Percentiles rank a stretch among this genome's conserved stretches.
Conservation (phyloP, 37 sponge, comb jelly and placozoan genomes). For the Cliona cf. orientalis region DNA sequence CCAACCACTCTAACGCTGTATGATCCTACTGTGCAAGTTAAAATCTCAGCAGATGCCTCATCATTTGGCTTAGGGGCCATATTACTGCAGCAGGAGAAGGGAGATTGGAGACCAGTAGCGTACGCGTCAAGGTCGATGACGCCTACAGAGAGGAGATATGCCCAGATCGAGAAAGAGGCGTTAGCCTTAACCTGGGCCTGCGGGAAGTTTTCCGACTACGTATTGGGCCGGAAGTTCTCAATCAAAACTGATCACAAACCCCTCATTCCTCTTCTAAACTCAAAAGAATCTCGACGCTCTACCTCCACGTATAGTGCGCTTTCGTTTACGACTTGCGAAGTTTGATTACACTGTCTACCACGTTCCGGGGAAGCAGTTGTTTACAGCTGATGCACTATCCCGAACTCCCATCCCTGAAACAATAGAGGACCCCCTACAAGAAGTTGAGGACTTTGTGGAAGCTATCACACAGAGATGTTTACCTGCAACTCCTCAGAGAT, state of each 20-base stretch:
- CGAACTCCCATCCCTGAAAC: conserved; percentile 16
- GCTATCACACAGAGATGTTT: too few relatives aligned
- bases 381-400: conserved; percentile 43
- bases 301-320: conserved; percentile 33
- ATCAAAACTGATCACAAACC: conserved; percentile 55
- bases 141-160: conserved; percentile 42
- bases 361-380: conserved; percentile 47
- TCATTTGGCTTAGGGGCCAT: conserved; percentile 51
- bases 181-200: too few relatives aligned
- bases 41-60: conserved; percentile 48
- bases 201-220: conserved; percentile 26
- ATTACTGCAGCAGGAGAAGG: conserved; percentile 29
- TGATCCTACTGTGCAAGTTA: conserved; percentile 24
- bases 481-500: too few relatives aligned
- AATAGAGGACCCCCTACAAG: background rate
- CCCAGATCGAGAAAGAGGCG: too few relatives aligned
- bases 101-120: too few relatives aligned
- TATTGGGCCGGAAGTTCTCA: conserved; percentile 20
- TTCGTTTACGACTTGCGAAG: conserved; percentile 24
- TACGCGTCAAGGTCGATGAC: conserved; percentile 43
- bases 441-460: too few relatives aligned
- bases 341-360: conserved; percentile 16
- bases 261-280: conserved; percentile 36
- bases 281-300: conserved; percentile 23
- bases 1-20: conserved; percentile 51